Evolutionary conservation across 2,113 vertebrate species (phyloP).

Genomic region (Sakesphorus luctuosus): DNA sequence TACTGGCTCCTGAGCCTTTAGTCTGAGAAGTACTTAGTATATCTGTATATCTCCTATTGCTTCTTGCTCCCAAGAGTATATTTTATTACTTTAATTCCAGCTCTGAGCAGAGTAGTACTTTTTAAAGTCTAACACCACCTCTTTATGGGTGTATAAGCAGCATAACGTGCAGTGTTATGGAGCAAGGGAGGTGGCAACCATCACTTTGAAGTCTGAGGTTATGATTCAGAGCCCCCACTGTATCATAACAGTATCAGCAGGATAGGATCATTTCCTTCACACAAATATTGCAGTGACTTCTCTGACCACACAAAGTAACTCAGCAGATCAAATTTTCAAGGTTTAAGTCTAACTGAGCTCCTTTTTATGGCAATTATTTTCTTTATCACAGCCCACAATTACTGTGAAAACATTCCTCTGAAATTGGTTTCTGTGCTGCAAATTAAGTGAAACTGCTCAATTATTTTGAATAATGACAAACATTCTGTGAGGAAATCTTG

Average conservation of each 20-base stretch:
- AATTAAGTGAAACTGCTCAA: background rate
- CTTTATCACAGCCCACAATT: background rate
- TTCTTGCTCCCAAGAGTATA: background rate
- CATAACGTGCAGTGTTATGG: background rate
- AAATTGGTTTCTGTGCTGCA: conserved; percentile 28
- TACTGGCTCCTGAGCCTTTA: background rate
- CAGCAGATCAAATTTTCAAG: conserved; percentile 1
- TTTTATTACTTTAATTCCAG: background rate
- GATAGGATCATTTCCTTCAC: background rate
- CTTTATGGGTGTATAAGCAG: background rate
- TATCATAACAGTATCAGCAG: background rate
- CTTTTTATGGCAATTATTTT: background rate
- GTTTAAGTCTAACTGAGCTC: conserved; percentile 1
- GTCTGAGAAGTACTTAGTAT: background rate
- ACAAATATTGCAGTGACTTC: background rate
- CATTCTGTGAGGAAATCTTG: background rate
- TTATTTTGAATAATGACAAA: conserved; percentile 13
- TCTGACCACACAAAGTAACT: background rate
- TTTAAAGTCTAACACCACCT: background rate
- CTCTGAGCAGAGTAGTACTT: background rate
- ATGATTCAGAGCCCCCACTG: background rate
- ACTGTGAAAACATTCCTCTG: conserved; percentile 12
- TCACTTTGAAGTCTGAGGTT: background rate
- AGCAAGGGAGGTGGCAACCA: background rate
- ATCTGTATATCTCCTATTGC: background rate